Evolutionary conservation across 2,888 invertebrate genomes (phyloP).

Genomic region (Drosophila formosana): DNA sequence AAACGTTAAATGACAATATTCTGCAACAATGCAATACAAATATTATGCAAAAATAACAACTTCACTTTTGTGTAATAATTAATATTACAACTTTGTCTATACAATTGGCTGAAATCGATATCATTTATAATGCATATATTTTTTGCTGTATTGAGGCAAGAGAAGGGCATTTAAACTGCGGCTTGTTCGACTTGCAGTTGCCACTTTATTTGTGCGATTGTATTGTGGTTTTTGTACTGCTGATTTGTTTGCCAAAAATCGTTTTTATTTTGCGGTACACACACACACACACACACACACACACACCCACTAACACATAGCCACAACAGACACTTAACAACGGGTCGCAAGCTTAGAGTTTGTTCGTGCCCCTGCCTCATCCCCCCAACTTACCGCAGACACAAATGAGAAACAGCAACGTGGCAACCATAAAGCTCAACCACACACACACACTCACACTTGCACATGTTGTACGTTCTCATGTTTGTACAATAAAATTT

Average conservation of each 20-base stretch:
- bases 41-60: too few relatives aligned
- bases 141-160: background rate
- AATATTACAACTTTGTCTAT: too few relatives aligned
- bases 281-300: constrained; percentile 28
- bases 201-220: constrained; percentile 20
- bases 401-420: constrained; percentile 68
- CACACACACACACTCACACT: constrained; percentile 26
- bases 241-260: constrained; percentile 78
- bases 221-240: constrained; percentile 48
- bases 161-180: constrained; percentile 51
- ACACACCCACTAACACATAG: constrained; percentile 18
- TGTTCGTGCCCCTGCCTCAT: constrained; percentile 34
- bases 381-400: constrained; percentile 11
- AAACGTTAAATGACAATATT: too few relatives aligned
- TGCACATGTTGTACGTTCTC: constrained; percentile 53
- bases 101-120: too few relatives aligned
- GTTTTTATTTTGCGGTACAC: constrained; percentile 69
- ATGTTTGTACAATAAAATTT: constrained; percentile 80
- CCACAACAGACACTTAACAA: constrained; percentile 71
- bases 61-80: too few relatives aligned
- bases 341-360: constrained; percentile 51
- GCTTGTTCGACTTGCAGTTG: constrained; percentile 6
- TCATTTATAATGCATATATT: background rate
- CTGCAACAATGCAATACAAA: too few relatives aligned
- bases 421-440: constrained; percentile 75